phyloP scores from a whole-genome alignment of 2,888 invertebrate genomes.

The Drosophila subquinaria region DNA sequence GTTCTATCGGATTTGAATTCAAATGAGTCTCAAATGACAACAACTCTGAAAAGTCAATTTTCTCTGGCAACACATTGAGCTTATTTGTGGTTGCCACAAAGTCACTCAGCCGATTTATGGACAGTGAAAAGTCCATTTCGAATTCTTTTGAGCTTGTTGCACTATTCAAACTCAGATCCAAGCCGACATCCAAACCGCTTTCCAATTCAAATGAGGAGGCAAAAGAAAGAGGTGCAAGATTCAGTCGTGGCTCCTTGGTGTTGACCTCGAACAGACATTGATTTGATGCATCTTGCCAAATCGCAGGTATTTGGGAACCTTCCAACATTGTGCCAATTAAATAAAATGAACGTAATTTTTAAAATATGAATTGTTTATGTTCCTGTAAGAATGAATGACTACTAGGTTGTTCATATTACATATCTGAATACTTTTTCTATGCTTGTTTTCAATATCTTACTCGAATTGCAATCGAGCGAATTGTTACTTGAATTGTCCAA shows the following conservation, averaged over 20 bases:
- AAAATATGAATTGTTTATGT: not conserved
- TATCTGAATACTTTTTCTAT: not conserved
- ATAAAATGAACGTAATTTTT: slow-evolving; percentile 21
- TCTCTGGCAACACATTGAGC: slow-evolving; percentile 16
- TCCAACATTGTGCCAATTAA: slow-evolving; percentile 31
- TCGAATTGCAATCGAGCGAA: not conserved
- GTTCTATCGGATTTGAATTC: not conserved
- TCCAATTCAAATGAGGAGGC: slow-evolving; percentile 14
- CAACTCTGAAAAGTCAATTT: slow-evolving; percentile 12
- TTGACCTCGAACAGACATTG: slow-evolving; percentile 15
- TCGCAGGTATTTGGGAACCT: not conserved
- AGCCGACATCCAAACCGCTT: slow-evolving; percentile 5
- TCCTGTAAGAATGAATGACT: slow-evolving; percentile 14
- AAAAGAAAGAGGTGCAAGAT: slow-evolving; percentile 6
- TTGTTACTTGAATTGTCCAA: not conserved
- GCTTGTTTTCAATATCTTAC: not conserved
- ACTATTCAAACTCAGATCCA: not conserved
- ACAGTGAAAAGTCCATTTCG: slow-evolving; percentile 20
- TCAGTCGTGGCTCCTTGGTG: not conserved
- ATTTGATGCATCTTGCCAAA: slow-evolving; percentile 1
- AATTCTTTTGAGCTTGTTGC: not conserved
- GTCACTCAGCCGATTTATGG: slow-evolving; percentile 6
- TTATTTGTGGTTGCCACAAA: slow-evolving; percentile 8
- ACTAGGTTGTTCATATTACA: too few species aligned
- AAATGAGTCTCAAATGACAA: slow-evolving; percentile 19